Percentiles rank a stretch among this genome's conserved stretches.
These are phyloP conservation scores for Macquaria ambigua DNA, from an alignment of 2,113 vertebrate genomes.

Conservation along the genomic window DNA sequence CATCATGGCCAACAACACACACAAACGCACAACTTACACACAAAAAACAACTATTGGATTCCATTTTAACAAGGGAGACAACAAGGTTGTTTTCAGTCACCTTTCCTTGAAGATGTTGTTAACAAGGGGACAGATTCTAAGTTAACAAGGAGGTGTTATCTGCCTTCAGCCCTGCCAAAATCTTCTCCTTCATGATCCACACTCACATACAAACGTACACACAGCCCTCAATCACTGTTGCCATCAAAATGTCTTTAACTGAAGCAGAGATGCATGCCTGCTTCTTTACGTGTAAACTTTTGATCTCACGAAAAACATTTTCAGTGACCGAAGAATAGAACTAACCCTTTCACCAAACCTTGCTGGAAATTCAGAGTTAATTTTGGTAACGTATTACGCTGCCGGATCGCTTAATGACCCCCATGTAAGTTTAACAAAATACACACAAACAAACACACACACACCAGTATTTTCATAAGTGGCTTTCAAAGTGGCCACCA, in stretches of 20 bases:
- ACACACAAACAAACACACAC: background rate
- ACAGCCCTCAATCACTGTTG: slow-evolving; percentile 12
- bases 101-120: slow-evolving; percentile 41
- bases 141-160: slow-evolving; percentile 49
- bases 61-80: slow-evolving; percentile 52
- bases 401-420: slow-evolving; percentile 1
- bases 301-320: slow-evolving; percentile 23
- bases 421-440: background rate
- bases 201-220: slow-evolving; percentile 17
- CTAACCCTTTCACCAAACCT: background rate
- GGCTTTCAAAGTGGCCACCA: slow-evolving; percentile 39
- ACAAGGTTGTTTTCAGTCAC: slow-evolving; percentile 40
- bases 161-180: slow-evolving; percentile 18
- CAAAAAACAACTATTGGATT: slow-evolving; percentile 24
- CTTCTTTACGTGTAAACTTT: slow-evolving; percentile 21
- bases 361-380: background rate
- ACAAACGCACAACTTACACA: slow-evolving; percentile 12
- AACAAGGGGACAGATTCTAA: slow-evolving; percentile 52
- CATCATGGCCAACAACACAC: slow-evolving; percentile 14
- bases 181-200: slow-evolving; percentile 24
- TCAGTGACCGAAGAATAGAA: slow-evolving; percentile 10
- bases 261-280: background rate
- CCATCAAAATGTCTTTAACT: slow-evolving; percentile 8
- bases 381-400: background rate
- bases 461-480: slow-evolving; percentile 28